These are phyloP conservation scores for Ophiothrix spiculata DNA, from an alignment of 35 echinoderm and acorn worm genomes.

Conservation along the genomic window DNA sequence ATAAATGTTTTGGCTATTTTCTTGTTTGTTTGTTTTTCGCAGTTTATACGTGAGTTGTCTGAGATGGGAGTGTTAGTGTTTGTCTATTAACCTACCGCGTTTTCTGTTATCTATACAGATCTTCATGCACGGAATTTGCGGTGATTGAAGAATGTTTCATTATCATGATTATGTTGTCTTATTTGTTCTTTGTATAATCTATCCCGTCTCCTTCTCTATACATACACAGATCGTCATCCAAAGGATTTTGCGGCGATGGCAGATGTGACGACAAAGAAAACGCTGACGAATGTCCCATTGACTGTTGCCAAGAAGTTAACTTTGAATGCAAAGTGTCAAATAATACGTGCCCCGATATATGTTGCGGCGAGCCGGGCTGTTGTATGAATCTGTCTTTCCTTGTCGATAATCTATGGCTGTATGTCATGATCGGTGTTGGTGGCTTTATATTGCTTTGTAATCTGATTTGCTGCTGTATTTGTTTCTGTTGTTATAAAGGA, in stretches of 20 bases:
- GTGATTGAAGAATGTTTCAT: too few species aligned
- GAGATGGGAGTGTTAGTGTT: too few species aligned
- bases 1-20: too few species aligned
- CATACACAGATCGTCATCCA: constrained; percentile 6
- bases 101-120: too few species aligned
- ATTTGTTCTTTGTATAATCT: too few species aligned
- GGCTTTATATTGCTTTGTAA: constrained; percentile 20
- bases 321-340: constrained; percentile 19
- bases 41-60: too few species aligned
- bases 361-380: constrained; percentile 25
- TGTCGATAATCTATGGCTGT: neutral
- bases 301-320: constrained; percentile 28
- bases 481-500: constrained; percentile 29
- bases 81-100: too few species aligned
- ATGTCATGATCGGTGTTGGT: constrained; percentile 9
- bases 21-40: too few species aligned
- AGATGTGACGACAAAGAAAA: constrained; percentile 36
- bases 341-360: constrained; percentile 36
- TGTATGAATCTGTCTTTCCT: neutral
- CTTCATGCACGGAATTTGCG: too few species aligned
- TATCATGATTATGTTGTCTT: too few species aligned
- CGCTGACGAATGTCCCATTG: constrained; percentile 15
- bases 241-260: constrained; percentile 50
- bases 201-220: too few species aligned
- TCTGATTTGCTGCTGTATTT: constrained; percentile 38